Conservation (phyloP, 2,888 invertebrate genomes). For the Drosophila mimica region DNA sequence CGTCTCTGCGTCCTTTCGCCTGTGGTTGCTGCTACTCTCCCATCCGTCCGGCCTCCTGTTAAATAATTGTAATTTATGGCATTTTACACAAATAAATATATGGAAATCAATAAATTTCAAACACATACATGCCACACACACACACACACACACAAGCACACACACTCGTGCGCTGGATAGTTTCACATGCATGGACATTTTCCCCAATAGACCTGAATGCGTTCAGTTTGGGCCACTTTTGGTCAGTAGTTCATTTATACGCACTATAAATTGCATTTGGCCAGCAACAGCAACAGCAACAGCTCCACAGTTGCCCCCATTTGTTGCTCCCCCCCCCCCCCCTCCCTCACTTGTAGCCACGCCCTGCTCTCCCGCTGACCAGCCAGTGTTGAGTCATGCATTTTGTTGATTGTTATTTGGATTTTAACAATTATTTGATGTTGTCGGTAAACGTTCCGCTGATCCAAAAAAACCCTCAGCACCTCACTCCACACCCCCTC, state of each 20-base stretch:
- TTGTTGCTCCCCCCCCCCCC: not conserved
- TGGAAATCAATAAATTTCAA: constrained; percentile 76
- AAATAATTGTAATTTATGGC: constrained; percentile 81
- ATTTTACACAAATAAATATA: constrained; percentile 79
- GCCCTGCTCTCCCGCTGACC: not conserved
- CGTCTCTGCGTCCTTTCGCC: not conserved
- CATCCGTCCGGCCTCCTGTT: constrained; percentile 57
- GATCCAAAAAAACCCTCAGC: not conserved
- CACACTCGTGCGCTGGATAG: not conserved
- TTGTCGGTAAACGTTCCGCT: constrained; percentile 49
- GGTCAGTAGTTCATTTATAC: constrained; percentile 65
- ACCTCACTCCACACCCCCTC: not conserved
- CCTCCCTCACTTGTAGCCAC: not conserved
- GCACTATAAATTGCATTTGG: constrained; percentile 71
- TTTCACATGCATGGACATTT: constrained; percentile 38
- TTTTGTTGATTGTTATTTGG: constrained; percentile 59
- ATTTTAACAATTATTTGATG: constrained; percentile 74
- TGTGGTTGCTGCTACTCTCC: constrained; percentile 4
- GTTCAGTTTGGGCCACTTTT: constrained; percentile 56
- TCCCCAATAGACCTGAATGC: constrained; percentile 52
- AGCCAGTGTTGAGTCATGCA: constrained; percentile 29
- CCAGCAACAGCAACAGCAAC: not conserved
- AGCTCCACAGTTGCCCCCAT: constrained; percentile 5
- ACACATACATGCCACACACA: constrained; percentile 23
- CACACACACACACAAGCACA: not conserved